Conservation (phyloP, 2,888 invertebrate species). For the Drosophila melanocephala region DNA sequence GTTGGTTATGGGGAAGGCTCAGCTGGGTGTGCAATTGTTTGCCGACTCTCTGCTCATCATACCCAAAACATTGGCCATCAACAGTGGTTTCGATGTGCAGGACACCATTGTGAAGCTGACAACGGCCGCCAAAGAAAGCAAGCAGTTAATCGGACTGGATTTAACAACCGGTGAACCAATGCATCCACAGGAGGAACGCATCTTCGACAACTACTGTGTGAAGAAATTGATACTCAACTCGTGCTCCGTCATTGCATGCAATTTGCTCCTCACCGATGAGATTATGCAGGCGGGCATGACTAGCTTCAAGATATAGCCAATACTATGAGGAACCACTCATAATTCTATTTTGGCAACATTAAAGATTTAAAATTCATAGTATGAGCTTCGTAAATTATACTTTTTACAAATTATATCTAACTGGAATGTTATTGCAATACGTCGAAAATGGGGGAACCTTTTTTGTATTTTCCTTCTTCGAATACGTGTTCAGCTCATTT, state of each 20-base stretch:
- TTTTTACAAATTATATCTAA: background rate
- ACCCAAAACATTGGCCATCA: conserved; percentile 95
- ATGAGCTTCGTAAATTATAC: background rate
- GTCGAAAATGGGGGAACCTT: background rate
- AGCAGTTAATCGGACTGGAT: conserved; percentile 94
- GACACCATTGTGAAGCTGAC: conserved; percentile 97
- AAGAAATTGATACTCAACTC: conserved; percentile 98
- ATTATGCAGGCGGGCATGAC: conserved; percentile 99
- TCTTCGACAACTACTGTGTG: conserved; percentile 97
- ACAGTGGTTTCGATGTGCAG: conserved; percentile 97
- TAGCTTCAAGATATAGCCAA: conserved; percentile 88
- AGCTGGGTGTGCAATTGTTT: conserved; percentile 96
- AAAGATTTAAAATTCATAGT: background rate
- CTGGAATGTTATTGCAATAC: background rate
- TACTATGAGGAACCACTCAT: background rate
- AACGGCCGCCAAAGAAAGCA: conserved; percentile 91
- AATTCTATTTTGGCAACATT: background rate
- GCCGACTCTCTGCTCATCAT: conserved; percentile 97
- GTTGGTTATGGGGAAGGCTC: conserved; percentile 93
- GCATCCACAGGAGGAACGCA: conserved; percentile 93
- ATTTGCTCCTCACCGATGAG: conserved; percentile 98
- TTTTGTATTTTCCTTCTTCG: background rate
- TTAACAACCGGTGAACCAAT: conserved; percentile 95
- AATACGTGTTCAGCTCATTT: background rate
- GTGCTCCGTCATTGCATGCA: conserved; percentile 98